Evolutionary conservation across 1,140 invertebrate species (phyloP).

Genomic region (Samia ricini): DNA sequence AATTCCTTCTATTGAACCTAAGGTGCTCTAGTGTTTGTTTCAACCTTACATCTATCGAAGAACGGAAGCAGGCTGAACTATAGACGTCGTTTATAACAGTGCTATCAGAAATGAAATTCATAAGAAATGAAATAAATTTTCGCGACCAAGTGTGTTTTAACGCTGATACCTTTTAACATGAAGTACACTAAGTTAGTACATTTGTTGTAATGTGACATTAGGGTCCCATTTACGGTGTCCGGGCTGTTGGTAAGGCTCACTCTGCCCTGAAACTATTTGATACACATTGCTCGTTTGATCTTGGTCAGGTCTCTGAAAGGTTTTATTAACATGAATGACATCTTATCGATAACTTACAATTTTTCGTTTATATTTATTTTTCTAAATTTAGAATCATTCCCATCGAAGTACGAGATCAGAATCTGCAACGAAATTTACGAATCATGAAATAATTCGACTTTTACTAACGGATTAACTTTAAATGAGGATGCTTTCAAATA

Average conservation of each 20-base stretch:
- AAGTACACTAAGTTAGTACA: not conserved
- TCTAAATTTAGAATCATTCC: not conserved
- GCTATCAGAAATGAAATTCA: no score
- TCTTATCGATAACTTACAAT: not conserved
- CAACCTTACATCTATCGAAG: no score
- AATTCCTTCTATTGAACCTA: no score
- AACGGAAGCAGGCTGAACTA: no score
- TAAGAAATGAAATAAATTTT: no score
- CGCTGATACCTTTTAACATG: not conserved
- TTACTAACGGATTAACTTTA: no score
- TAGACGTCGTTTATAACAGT: no score
- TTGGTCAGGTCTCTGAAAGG: not conserved
- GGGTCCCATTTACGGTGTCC: slow-evolving; percentile 4
- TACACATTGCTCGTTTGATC: slow-evolving; percentile 1
- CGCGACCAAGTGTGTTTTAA: no score
- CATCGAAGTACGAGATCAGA: not conserved
- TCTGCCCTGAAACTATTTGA: not conserved
- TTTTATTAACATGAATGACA: not conserved
- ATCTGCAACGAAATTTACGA: not conserved
- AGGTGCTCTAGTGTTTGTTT: no score
- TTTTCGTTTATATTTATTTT: not conserved
- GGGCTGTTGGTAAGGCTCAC: not conserved
- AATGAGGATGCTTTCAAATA: no score
- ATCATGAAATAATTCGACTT: no score
- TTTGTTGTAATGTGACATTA: slow-evolving; percentile 3